Conservation (phyloP, 2,113 vertebrate species). For the Vidua macroura region DNA sequence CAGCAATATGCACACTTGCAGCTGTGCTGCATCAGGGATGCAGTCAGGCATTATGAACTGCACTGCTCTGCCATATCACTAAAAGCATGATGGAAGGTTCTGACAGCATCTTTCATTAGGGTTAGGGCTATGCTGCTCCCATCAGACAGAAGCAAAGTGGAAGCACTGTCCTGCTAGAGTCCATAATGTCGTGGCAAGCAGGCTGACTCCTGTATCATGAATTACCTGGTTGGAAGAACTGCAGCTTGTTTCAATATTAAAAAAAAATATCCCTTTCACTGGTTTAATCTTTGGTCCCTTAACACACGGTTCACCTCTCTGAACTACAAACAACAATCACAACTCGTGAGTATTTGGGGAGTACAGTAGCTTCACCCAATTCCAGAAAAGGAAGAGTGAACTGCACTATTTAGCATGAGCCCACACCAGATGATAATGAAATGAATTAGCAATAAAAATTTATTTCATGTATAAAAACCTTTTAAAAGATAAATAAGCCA, state of each 20-base stretch:
- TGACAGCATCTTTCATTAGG: not conserved
- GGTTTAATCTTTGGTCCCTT: not conserved
- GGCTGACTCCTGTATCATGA: not conserved
- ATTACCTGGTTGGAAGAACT: not conserved
- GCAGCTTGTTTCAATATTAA: not conserved
- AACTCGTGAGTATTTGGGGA: not conserved
- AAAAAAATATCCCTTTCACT: not conserved
- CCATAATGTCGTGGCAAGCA: not conserved
- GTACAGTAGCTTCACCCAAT: not conserved
- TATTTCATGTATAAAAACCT: slow-evolving; percentile 26
- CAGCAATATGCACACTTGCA: not conserved
- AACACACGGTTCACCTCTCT: not conserved
- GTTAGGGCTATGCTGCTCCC: not conserved
- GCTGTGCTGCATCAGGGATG: not conserved
- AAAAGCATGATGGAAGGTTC: not conserved
- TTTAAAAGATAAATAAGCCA: slow-evolving; percentile 20
- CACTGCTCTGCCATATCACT: not conserved
- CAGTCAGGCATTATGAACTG: not conserved
- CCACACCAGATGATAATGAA: slow-evolving; percentile 12
- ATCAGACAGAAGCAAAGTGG: not conserved
- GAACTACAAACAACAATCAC: not conserved
- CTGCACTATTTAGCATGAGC: not conserved
- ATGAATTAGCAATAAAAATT: slow-evolving; percentile 34
- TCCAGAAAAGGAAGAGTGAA: not conserved
- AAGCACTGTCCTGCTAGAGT: not conserved